Conservation (phyloP, 2,888 invertebrate genomes). For the Leptopilina myrica region DNA sequence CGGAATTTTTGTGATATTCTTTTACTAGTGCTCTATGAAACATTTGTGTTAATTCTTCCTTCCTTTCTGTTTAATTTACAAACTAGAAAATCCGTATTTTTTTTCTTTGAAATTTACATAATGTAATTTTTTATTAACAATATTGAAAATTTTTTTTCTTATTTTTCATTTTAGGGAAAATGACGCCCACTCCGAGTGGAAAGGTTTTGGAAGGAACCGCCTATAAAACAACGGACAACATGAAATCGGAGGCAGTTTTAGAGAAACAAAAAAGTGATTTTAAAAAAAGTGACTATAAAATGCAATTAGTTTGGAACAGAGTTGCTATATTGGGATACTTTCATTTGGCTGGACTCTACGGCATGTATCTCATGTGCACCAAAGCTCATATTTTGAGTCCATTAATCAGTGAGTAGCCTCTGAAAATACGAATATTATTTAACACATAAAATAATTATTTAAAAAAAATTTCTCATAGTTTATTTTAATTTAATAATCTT, state of each 20-base stretch:
- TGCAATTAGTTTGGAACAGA: slow-evolving; percentile 89
- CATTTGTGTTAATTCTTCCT: no score
- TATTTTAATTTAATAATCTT: no score
- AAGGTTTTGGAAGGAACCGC: slow-evolving; percentile 20
- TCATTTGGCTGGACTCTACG: slow-evolving; percentile 83
- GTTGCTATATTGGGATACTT: slow-evolving; percentile 85
- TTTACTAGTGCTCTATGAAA: no score
- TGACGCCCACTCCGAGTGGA: slow-evolving; percentile 28
- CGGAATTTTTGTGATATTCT: no score
- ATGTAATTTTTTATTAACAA: no score
- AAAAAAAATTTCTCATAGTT: no score
- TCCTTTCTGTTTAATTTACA: no score
- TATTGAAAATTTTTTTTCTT: background rate
- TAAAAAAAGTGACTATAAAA: slow-evolving; percentile 72
- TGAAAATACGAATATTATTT: slow-evolving; percentile 4
- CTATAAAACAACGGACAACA: slow-evolving; percentile 20
- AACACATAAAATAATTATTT: no score
- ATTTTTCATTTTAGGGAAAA: slow-evolving; percentile 16
- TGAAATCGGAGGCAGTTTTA: slow-evolving; percentile 46
- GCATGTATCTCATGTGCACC: slow-evolving; percentile 79
- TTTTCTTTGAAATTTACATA: no score
- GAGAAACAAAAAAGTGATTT: slow-evolving; percentile 56
- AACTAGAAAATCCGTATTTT: no score
- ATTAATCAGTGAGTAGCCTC: slow-evolving; percentile 23
- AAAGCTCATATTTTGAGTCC: slow-evolving; percentile 73